Conservation (phyloP, 2,888 invertebrate genomes). For the Glomeris marginata region DNA sequence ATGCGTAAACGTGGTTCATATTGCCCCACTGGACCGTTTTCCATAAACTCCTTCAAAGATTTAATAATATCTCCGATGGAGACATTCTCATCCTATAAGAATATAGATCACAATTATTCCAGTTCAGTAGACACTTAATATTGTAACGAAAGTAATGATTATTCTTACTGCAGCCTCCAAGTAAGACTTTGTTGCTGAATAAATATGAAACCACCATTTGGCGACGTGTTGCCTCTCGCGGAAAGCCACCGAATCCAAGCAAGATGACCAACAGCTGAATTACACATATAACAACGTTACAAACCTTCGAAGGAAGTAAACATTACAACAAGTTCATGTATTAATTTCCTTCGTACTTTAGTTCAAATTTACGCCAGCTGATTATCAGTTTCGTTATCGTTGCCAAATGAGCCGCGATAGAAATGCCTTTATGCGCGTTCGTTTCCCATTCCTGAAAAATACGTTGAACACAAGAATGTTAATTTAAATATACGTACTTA, state of each 20-base stretch:
- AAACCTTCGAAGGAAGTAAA: too few relatives aligned
- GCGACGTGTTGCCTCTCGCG: conserved; percentile 39
- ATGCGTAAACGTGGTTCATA: conserved; percentile 62
- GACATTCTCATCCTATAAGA: conserved; percentile 14
- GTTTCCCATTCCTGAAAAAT: conserved; percentile 69
- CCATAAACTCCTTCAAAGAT: conserved; percentile 65
- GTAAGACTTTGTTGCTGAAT: conserved; percentile 51
- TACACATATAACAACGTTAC: conserved; percentile 11
- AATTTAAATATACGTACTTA: conserved; percentile 16
- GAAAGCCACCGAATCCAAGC: conserved; percentile 48
- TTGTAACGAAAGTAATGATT: neutral
- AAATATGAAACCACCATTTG: conserved; percentile 85
- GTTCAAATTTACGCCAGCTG: conserved; percentile 77
- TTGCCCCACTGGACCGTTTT: conserved; percentile 66
- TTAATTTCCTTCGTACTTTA: conserved; percentile 40
- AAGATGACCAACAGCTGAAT: conserved; percentile 60
- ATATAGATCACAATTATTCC: too few relatives aligned
- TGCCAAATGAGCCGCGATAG: conserved; percentile 54
- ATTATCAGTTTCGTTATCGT: conserved; percentile 67
- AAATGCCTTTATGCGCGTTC: conserved; percentile 72
- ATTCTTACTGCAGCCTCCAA: conserved; percentile 24
- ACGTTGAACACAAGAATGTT: conserved; percentile 17
- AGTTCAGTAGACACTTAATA: too few relatives aligned
- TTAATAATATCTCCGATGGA: conserved; percentile 35
- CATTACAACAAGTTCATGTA: conserved; percentile 10